Percentiles rank a stretch among this genome's conserved stretches.
Conservation (phyloP, 2,888 invertebrate genomes). For the Malthinus seriepunctatus region DNA sequence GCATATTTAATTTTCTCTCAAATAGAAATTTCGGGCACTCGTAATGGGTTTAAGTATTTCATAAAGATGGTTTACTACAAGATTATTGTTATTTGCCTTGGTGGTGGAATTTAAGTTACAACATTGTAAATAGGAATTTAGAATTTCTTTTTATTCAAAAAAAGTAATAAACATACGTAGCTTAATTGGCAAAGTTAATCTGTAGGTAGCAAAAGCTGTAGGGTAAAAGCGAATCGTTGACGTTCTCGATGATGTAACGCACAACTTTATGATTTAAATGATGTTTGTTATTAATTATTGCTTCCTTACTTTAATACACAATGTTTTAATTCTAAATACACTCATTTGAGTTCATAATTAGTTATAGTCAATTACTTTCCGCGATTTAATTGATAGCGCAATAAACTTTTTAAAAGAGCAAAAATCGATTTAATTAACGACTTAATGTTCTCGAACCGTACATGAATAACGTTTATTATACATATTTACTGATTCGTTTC, state of each 20-base stretch:
- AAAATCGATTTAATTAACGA: neutral
- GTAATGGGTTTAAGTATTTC: constrained; percentile 23
- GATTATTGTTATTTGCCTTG: neutral
- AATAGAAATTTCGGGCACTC: constrained; percentile 17
- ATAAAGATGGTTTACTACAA: constrained; percentile 8
- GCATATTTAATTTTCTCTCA: constrained; percentile 33
- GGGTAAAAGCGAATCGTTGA: neutral
- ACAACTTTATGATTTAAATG: constrained; percentile 9
- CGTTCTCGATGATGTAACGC: neutral
- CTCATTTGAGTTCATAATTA: constrained; percentile 4
- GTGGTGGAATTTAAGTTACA: too few relatives aligned
- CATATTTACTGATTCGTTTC: neutral
- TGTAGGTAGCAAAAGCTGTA: constrained; percentile 8
- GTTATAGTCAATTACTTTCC: constrained; percentile 1
- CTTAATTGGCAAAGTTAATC: constrained; percentile 4
- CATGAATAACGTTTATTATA: neutral
- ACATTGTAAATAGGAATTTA: too few relatives aligned
- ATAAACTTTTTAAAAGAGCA: neutral
- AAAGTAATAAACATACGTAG: neutral
- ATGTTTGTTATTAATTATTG: constrained; percentile 12
- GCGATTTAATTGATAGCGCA: neutral
- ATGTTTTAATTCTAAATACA: constrained; percentile 1
- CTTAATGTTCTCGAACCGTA: neutral
- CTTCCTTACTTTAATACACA: constrained; percentile 11
- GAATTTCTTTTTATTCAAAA: too few relatives aligned